phyloP scores from a whole-genome alignment of 1,140 invertebrate species.

The Choristoneura fumiferana region DNA sequence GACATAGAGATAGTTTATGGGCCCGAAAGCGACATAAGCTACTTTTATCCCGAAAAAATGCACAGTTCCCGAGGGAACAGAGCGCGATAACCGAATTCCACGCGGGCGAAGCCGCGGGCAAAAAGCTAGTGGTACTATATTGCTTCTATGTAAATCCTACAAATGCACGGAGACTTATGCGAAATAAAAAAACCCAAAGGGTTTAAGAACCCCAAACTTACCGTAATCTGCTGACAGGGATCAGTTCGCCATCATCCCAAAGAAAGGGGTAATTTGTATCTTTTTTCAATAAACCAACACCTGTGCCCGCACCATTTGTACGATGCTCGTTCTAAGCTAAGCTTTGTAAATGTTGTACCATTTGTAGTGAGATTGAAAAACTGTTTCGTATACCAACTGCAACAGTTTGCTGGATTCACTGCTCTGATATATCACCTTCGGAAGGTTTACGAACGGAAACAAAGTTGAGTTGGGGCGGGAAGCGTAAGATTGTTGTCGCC shows the following conservation, averaged over 20 bases:
- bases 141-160: too few relatives aligned
- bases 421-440: conserved; percentile 13
- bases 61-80: too few relatives aligned
- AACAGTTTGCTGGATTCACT: conserved; percentile 39
- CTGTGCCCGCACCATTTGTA: conserved; percentile 59
- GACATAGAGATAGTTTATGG: too few relatives aligned
- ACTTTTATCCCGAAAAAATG: too few relatives aligned
- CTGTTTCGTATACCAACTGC: conserved; percentile 52
- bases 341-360: conserved; percentile 70
- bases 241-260: conserved; percentile 47
- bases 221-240: conserved; percentile 25
- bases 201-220: conserved; percentile 10
- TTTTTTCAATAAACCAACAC: conserved; percentile 76
- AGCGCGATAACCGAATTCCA: too few relatives aligned
- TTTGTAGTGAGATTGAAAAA: conserved; percentile 75
- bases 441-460: background rate
- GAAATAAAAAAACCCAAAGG: background rate
- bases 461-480: conserved; percentile 5
- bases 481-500: conserved; percentile 2
- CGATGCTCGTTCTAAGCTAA: conserved; percentile 54
- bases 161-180: too few relatives aligned
- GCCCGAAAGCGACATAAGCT: too few relatives aligned
- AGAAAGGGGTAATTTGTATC: conserved; percentile 65
- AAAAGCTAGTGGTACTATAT: too few relatives aligned
- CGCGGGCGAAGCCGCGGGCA: too few relatives aligned